Conservation (phyloP, 2,888 invertebrate genomes). For the Itoplectis maculator region DNA sequence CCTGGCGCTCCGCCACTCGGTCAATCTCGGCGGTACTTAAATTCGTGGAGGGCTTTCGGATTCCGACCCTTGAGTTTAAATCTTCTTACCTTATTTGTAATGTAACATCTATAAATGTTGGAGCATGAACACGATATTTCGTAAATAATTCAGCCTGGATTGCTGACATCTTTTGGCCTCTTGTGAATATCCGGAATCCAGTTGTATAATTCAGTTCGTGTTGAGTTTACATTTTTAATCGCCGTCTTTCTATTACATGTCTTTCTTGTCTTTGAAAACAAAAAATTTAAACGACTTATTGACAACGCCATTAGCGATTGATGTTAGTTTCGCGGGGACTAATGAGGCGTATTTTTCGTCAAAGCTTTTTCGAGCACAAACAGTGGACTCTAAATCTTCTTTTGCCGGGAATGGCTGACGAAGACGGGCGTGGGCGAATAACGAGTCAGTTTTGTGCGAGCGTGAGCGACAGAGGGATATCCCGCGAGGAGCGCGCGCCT, state of each 20-base stretch:
- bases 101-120: background rate
- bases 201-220: background rate
- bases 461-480: conserved; percentile 28
- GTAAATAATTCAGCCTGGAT: background rate
- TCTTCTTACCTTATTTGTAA: background rate
- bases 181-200: background rate
- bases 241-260: background rate
- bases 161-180: background rate
- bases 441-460: conserved; percentile 24
- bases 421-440: conserved; percentile 8
- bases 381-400: background rate
- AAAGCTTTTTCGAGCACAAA: background rate
- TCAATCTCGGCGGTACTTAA: background rate
- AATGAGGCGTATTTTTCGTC: background rate
- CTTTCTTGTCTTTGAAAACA: background rate
- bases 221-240: background rate
- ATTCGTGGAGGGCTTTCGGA: background rate
- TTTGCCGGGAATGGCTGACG: conserved; percentile 7
- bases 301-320: background rate
- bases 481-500: conserved; percentile 20
- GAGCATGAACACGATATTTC: background rate
- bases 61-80: background rate
- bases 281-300: background rate
- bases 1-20: background rate
- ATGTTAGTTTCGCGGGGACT: background rate